phyloP scores from a whole-genome alignment of 92 coral and sea anemone genomes.

The Epizoanthus illoricatus region DNA sequence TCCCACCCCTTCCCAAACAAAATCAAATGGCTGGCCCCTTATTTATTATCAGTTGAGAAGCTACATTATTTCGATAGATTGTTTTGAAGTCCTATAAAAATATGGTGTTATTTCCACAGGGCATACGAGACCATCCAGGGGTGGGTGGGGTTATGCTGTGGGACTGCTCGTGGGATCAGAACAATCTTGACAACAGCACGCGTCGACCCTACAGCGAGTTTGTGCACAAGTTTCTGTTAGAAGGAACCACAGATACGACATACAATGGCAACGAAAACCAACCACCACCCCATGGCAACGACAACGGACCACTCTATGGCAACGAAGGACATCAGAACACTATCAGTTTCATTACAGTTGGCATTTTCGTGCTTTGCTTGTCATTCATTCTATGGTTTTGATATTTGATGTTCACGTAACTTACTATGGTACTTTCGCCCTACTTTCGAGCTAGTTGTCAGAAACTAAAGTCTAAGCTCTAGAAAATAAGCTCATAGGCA shows the following conservation, averaged over 20 bases:
- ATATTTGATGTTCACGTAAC: no score
- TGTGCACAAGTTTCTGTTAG: neutral
- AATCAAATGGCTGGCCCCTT: no score
- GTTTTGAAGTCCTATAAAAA: neutral
- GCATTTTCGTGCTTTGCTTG: neutral
- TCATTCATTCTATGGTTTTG: neutral
- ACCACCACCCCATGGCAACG: neutral
- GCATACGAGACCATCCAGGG: constrained; percentile 6
- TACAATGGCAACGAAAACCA: no score
- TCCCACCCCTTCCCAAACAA: no score
- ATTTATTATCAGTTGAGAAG: no score
- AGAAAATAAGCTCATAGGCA: no score
- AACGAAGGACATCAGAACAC: neutral
- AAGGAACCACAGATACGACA: neutral
- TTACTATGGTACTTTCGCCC: no score
- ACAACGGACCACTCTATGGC: neutral
- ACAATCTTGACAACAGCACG: constrained; percentile 12
- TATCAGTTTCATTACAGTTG: neutral
- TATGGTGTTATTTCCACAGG: neutral
- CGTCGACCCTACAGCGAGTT: constrained; percentile 27
- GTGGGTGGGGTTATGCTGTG: constrained; percentile 39
- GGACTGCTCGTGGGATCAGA: constrained; percentile 39
- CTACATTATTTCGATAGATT: neutral
- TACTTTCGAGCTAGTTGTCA: no score
- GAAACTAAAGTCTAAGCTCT: no score